Evolutionary conservation across 2,888 invertebrate species (phyloP).

Genomic region (Dioctria linearis): DNA sequence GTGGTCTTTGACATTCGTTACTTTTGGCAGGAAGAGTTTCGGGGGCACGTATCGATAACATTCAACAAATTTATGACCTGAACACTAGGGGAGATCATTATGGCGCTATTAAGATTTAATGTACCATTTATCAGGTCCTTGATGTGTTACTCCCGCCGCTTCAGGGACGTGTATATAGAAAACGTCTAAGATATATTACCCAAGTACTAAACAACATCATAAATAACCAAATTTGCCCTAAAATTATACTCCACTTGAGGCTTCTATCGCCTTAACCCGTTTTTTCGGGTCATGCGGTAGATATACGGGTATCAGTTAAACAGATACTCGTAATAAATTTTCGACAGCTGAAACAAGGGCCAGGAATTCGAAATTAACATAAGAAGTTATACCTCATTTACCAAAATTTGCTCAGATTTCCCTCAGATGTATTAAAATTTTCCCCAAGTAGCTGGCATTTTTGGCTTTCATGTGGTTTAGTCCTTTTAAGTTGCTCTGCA

Average conservation of each 20-base stretch:
- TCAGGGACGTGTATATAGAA: slow-evolving; percentile 10
- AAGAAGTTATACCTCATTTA: neutral
- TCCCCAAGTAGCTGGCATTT: neutral
- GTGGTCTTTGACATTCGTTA: neutral
- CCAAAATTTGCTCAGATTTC: neutral
- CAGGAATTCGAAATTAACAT: neutral
- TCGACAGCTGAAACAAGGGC: neutral
- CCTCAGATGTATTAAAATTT: slow-evolving; percentile 7
- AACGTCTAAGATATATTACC: neutral
- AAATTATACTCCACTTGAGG: neutral
- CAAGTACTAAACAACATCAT: neutral
- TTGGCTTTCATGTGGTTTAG: neutral
- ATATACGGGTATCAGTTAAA: neutral
- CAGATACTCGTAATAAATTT: neutral
- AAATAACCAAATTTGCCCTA: slow-evolving; percentile 29
- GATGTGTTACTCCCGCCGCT: slow-evolving; percentile 19
- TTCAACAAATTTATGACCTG: slow-evolving; percentile 12
- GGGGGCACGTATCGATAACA: slow-evolving; percentile 12
- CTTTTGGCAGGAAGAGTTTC: neutral
- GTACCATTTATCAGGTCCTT: slow-evolving; percentile 33
- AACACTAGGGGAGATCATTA: slow-evolving; percentile 2
- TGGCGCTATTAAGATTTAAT: slow-evolving; percentile 46
- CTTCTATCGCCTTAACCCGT: neutral
- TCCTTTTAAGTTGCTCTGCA: neutral
- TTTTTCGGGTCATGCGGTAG: too few species aligned